Conservation (phyloP, 2,797 vertebrate genomes). For the Phrynocephalus vlangalii region DNA sequence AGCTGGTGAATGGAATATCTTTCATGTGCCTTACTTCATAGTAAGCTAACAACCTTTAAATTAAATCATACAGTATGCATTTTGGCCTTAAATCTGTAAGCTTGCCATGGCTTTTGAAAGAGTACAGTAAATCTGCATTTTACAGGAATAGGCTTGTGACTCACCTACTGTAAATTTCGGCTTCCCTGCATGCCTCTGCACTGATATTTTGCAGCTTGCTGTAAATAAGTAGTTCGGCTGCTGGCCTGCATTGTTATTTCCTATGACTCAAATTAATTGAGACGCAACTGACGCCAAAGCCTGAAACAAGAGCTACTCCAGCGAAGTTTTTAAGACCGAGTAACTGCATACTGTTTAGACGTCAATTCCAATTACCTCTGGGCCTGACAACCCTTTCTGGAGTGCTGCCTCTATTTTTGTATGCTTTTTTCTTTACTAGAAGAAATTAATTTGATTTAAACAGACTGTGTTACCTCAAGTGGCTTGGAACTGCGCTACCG, state of each 20-base stretch:
- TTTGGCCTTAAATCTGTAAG: conserved; percentile 31
- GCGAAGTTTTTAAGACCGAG: conserved; percentile 30
- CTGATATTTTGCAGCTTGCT: conserved; percentile 27
- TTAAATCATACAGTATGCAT: conserved; percentile 28
- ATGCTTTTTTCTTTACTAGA: conserved; percentile 30
- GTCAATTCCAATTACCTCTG: conserved; percentile 28
- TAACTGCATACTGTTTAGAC: conserved; percentile 29
- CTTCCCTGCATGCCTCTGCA: conserved; percentile 41
- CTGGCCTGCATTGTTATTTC: conserved; percentile 24
- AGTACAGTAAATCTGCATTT: conserved; percentile 9
- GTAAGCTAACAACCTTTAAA: conserved; percentile 33
- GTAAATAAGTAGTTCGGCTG: conserved; percentile 53
- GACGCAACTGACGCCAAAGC: conserved; percentile 23
- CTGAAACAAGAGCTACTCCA: conserved; percentile 27
- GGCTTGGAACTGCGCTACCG: not conserved
- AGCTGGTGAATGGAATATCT: not conserved
- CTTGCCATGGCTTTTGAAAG: not conserved
- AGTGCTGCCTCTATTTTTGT: conserved; percentile 20
- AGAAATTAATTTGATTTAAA: not conserved
- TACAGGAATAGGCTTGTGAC: conserved; percentile 34
- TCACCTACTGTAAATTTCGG: conserved; percentile 21
- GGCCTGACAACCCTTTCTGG: conserved; percentile 28
- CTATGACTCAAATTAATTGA: conserved; percentile 54
- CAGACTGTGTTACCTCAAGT: not conserved
- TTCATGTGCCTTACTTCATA: not conserved